Evolutionary conservation across 2,113 vertebrate genomes (phyloP), one percentile per base, ranked within the genome.

Genomic region (Ictalurus punctatus): DNA sequence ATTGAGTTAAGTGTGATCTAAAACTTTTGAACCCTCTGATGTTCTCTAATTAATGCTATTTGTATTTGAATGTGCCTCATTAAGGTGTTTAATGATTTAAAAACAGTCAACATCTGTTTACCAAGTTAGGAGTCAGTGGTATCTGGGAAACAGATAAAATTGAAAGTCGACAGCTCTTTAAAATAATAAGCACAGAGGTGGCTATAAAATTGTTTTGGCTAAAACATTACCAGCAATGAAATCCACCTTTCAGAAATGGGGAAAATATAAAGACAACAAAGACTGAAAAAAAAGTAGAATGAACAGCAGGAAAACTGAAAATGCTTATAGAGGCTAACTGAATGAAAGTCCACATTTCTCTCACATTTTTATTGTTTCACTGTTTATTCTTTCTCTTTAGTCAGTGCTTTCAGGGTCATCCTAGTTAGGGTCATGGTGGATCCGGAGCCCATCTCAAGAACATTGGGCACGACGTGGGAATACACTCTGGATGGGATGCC

Each of bases 61-160:
- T 23, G 7, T 83, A 25, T 83, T 83, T 7, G 19, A 19, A 13
- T 10, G 6, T 59, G 30, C 21, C 8, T 83, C 56, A 58, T 82
- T 59, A 82, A 82, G 19, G 30, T 14, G 19, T 61, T 8, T 61
- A 83, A 40, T 83, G 81, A 82, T 54, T 21, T 82, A 34, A 82
- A 82, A 82, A 56, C 80, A 34, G n/a, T 54, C 27, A 58, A 58
- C 80, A 82, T 83, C 54, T 83, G 81, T 14, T 25, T 61, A 34
- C n/a, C 21, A 21, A 34, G n/a, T 30, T 58, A 82, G 19, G 80
- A 82, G 4, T 3, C 30, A 25, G 10, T 61, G 56, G 30, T 34
- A 12, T 34, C 80, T 58, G 16, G 30, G 56, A 83, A 27, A 56
- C 19, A 13, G n/a, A 34, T 34, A 23, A 82, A 82, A 82, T 0